Evolutionary conservation across 2,797 vertebrate species (phyloP).

Genomic region (Manis crassicaudata): DNA sequence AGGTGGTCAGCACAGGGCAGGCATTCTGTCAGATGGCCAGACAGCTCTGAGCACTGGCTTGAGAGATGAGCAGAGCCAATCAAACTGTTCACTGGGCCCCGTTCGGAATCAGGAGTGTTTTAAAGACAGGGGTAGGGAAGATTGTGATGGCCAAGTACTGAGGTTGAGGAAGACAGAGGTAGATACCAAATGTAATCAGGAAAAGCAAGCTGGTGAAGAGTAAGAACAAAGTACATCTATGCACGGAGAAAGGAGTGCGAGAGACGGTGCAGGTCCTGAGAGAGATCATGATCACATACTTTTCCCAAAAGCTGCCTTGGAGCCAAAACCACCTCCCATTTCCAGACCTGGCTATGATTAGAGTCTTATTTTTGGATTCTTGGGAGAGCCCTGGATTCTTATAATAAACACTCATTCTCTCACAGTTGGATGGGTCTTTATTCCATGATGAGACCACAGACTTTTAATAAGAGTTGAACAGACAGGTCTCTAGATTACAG

Average conservation of each 20-base stretch:
- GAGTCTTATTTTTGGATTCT: not conserved
- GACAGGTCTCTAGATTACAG: not conserved
- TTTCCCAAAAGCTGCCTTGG: not conserved
- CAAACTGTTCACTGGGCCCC: not conserved
- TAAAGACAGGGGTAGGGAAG: not conserved
- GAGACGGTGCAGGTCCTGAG: not conserved
- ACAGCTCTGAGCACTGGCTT: not conserved
- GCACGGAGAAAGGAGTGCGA: not conserved
- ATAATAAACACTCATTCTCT: not conserved
- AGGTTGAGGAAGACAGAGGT: not conserved
- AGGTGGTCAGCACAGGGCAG: not conserved
- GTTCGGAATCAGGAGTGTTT: not conserved
- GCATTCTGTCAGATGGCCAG: not conserved
- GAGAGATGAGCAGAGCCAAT: not conserved
- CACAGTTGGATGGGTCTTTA: not conserved
- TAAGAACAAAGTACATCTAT: not conserved
- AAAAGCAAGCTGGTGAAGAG: not conserved
- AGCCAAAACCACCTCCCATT: not conserved
- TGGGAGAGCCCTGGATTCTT: not conserved
- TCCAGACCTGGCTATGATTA: not conserved
- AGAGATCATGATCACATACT: not conserved
- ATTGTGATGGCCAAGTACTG: not conserved
- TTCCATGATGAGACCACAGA: not conserved
- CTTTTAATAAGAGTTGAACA: conserved; percentile 38
- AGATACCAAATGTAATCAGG: not conserved